Conservation (phyloP, 2,113 vertebrate genomes). For the Raja brachyura region DNA sequence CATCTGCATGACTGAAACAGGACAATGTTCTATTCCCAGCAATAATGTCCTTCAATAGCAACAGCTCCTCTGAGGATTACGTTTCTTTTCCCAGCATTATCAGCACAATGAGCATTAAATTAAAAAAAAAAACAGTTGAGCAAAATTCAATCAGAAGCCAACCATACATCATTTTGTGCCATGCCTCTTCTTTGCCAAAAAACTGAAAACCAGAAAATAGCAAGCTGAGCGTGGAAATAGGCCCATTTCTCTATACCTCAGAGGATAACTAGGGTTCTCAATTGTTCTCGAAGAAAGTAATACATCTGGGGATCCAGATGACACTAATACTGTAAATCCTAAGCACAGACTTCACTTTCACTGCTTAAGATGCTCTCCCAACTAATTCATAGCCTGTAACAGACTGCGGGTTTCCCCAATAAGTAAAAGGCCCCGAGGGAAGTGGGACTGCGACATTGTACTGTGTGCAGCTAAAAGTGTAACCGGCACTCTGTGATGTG, state of each 20-base stretch:
- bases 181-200: neutral
- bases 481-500: neutral
- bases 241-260: neutral
- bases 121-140: neutral
- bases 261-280: neutral
- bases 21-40: neutral
- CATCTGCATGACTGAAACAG: neutral
- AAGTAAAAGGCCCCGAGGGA: neutral
- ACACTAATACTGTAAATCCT: neutral
- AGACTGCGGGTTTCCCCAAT: neutral
- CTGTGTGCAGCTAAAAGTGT: neutral
- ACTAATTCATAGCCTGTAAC: neutral
- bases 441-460: neutral
- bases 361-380: neutral
- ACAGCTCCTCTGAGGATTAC: neutral
- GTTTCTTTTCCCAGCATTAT: neutral
- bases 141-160: neutral
- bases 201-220: neutral
- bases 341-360: neutral
- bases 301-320: conserved; percentile 16
- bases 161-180: neutral
- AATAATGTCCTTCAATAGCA: neutral
- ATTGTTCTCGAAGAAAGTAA: neutral
- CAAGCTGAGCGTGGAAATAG: neutral
- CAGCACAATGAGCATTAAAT: neutral